Conservation (phyloP, 2,888 invertebrate species). For the Melikaiella ostensackeni region DNA sequence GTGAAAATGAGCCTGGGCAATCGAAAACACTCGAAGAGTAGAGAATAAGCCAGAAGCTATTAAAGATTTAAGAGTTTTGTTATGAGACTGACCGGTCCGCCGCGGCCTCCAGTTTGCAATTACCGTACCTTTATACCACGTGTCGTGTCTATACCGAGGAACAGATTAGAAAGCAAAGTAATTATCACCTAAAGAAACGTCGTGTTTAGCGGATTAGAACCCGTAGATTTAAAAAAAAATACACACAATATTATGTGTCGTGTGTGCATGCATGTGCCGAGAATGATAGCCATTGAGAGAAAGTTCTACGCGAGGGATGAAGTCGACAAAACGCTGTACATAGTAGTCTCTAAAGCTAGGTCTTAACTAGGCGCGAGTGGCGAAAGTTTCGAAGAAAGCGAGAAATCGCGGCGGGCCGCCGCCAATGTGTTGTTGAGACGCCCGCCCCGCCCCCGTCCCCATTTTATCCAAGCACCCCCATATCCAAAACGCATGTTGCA, state of each 20-base stretch:
- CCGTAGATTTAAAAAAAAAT: conserved; percentile 50
- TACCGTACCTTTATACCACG: conserved; percentile 66
- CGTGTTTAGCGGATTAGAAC: conserved; percentile 50
- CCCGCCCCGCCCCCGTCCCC: conserved; percentile 57
- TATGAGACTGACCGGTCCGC: conserved; percentile 75
- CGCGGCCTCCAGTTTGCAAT: conserved; percentile 70
- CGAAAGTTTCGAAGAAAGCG: conserved; percentile 48
- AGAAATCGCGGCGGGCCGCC: conserved; percentile 66
- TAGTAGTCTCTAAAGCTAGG: conserved; percentile 52
- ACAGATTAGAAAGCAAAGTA: conserved; percentile 42
- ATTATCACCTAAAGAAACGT: conserved; percentile 54
- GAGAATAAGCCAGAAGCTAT: conserved; percentile 45
- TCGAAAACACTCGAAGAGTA: conserved; percentile 57
- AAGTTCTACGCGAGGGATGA: conserved; percentile 44
- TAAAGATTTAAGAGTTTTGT: conserved; percentile 65
- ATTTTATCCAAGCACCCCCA: conserved; percentile 44
- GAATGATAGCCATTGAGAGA: conserved; percentile 44
- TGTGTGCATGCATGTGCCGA: conserved; percentile 47
- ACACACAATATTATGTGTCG: conserved; percentile 54
- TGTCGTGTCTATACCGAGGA: conserved; percentile 54
- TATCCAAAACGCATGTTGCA: conserved; percentile 47
- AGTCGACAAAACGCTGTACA: conserved; percentile 20
- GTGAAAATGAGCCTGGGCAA: conserved; percentile 69
- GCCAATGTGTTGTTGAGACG: conserved; percentile 69
- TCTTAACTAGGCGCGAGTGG: conserved; percentile 44